phyloP scores from a whole-genome alignment of 2,797 vertebrate genomes.

The Pogonophryne albipinna region DNA sequence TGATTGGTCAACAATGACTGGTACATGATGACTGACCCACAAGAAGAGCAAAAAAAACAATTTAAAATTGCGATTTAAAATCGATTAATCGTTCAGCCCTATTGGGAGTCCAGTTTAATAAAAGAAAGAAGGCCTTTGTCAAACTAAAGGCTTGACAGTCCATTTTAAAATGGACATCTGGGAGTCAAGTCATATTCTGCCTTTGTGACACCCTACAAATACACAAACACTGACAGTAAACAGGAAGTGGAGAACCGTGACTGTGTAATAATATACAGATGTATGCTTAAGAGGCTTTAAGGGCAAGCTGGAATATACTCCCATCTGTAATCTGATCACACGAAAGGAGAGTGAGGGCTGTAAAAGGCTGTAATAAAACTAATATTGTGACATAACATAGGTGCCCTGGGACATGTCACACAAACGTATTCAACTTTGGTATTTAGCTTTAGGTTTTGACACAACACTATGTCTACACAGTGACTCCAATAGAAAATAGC shows the following conservation, averaged over 20 bases:
- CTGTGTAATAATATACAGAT: conserved; percentile 27
- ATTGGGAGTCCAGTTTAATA: background rate
- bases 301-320: conserved; percentile 18
- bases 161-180: background rate
- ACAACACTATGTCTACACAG: background rate
- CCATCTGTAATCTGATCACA: conserved; percentile 46
- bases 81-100: too few relatives aligned
- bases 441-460: conserved; percentile 1
- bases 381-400: conserved; percentile 9
- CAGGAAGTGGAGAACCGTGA: background rate
- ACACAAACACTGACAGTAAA: conserved; percentile 5
- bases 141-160: conserved; percentile 8
- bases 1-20: too few relatives aligned
- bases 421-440: background rate
- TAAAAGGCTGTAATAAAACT: conserved; percentile 45
- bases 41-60: too few relatives aligned
- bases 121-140: background rate
- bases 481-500: background rate
- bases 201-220: background rate
- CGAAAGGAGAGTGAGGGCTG: conserved; percentile 18
- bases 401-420: background rate
- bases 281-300: conserved; percentile 41
- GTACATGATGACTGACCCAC: too few relatives aligned
- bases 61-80: too few relatives aligned
- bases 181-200: conserved; percentile 3